Evolutionary conservation across 2,888 invertebrate genomes (phyloP).

Genomic region (Coremacera marginata): DNA sequence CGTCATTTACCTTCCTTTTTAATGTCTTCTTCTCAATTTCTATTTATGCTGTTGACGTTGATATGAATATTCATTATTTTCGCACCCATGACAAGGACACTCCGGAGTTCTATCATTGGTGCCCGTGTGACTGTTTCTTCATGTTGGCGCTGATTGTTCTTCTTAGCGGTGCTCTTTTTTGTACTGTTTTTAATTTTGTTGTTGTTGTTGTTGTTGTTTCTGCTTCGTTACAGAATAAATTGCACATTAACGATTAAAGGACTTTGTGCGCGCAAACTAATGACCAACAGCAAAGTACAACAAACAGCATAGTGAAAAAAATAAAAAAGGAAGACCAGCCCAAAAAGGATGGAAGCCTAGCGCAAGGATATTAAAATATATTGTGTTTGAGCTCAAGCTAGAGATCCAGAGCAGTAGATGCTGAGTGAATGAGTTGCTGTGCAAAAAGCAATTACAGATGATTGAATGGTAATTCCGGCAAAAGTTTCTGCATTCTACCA

Average conservation of each 20-base stretch:
- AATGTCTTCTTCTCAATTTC: neutral
- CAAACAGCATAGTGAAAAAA: constrained; percentile 38
- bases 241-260: constrained; percentile 32
- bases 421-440: constrained; percentile 38
- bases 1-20: neutral
- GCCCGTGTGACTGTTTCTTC: neutral
- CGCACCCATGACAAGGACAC: constrained; percentile 17
- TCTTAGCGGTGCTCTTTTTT: neutral
- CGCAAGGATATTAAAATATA: constrained; percentile 56
- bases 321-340: constrained; percentile 27
- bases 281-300: constrained; percentile 37
- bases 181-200: neutral
- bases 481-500: constrained; percentile 5
- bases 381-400: constrained; percentile 47
- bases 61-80: constrained; percentile 34
- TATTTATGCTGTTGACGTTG: constrained; percentile 22
- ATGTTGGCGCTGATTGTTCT: neutral
- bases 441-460: constrained; percentile 60
- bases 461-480: constrained; percentile 62
- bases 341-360: neutral
- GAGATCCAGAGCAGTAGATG: neutral
- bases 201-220: neutral
- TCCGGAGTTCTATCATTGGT: neutral
- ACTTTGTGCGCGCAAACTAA: constrained; percentile 26
- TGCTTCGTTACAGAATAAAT: neutral